These are phyloP conservation scores for Philotrypesis tridentata DNA, from an alignment of 1,140 invertebrate species.

Conservation along the genomic window DNA sequence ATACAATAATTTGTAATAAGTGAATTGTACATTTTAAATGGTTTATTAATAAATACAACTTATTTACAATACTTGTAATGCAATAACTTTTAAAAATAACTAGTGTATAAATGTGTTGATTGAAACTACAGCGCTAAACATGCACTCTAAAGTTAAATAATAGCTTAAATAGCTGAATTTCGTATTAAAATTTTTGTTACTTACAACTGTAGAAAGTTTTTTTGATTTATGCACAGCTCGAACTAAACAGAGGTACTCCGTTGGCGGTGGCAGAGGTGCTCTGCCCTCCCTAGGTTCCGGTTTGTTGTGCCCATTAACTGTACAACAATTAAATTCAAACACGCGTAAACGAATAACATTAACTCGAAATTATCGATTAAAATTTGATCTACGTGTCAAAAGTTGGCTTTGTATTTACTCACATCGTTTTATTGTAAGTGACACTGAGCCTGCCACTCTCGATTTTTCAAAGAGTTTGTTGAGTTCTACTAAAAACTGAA, in stretches of 20 bases:
- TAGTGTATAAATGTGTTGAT: no score
- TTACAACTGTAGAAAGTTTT: slow-evolving; percentile 86
- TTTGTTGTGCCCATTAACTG: slow-evolving; percentile 85
- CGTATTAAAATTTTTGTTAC: slow-evolving; percentile 53
- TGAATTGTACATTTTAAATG: background rate
- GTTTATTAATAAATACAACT: background rate
- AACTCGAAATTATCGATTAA: background rate
- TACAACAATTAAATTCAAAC: slow-evolving; percentile 53
- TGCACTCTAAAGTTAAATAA: background rate
- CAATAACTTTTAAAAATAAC: no score
- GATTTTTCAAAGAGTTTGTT: slow-evolving; percentile 81
- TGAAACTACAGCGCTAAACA: background rate
- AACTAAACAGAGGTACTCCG: slow-evolving; percentile 84
- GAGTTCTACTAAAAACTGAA: slow-evolving; percentile 80
- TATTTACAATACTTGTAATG: background rate
- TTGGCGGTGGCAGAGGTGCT: slow-evolving; percentile 75
- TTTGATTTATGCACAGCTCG: slow-evolving; percentile 81
- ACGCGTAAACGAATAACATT: background rate
- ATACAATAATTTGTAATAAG: slow-evolving; percentile 27
- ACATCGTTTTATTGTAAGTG: slow-evolving; percentile 83
- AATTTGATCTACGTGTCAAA: background rate
- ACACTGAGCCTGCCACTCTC: slow-evolving; percentile 77
- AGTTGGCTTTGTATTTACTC: slow-evolving; percentile 65
- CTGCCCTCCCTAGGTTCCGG: slow-evolving; percentile 78
- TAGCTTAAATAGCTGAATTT: background rate